Evolutionary conservation across 2,113 vertebrate species (phyloP).

Genomic region (Gavia stellata): DNA sequence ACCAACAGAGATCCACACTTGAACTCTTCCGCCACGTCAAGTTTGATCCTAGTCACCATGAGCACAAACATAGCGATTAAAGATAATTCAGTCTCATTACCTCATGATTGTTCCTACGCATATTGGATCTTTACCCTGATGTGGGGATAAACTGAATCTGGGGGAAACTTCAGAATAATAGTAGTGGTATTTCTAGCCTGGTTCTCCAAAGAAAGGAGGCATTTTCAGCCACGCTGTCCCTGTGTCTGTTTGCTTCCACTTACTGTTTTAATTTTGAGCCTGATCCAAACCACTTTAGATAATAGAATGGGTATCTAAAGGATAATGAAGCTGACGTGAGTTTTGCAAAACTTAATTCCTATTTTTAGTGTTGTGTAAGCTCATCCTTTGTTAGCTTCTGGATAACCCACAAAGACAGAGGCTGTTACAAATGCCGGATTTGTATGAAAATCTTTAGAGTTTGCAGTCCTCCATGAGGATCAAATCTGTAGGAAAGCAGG

Average conservation of each 20-base stretch:
- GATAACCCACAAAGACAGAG: neutral
- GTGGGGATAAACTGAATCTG: neutral
- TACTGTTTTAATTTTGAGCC: neutral
- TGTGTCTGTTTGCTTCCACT: neutral
- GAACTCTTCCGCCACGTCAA: neutral
- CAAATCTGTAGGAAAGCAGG: neutral
- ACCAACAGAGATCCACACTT: neutral
- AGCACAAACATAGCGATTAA: neutral
- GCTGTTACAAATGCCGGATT: neutral
- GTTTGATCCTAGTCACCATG: neutral
- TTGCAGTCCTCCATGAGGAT: neutral
- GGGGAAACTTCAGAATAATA: neutral
- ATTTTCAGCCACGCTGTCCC: neutral
- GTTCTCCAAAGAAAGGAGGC: neutral
- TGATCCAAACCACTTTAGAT: neutral
- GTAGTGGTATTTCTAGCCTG: neutral
- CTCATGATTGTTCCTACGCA: rapidly evolving
- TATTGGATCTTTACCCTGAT: neutral
- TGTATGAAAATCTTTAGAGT: neutral
- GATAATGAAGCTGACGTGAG: neutral
- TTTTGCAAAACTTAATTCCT: neutral
- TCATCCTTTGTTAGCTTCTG: neutral
- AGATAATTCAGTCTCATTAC: neutral
- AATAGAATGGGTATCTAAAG: neutral
- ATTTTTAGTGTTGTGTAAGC: neutral